Base-by-base conservation (phyloP, 2,797 vertebrate genomes). In the Botia almorhae region DNA sequence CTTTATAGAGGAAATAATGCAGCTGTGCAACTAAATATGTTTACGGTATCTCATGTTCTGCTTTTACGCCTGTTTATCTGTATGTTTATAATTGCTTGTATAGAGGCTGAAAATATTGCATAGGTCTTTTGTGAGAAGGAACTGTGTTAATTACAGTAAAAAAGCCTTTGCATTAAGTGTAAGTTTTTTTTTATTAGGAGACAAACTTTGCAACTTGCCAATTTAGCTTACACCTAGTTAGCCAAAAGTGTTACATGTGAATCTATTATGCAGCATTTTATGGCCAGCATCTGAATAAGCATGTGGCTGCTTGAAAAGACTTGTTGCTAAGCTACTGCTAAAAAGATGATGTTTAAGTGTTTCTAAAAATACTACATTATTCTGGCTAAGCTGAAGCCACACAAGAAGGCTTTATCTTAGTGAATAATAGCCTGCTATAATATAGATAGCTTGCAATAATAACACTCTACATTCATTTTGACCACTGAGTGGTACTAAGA, bases 271-370 rank as follows among this genome's bases (percentile, higher is more conserved):
- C 67, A 46, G 56, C 23, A 1, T 51, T 50, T 69, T 2, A n/a
- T 23, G 68, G 70, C 74, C 69, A 76, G 70, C 78, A 64, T 72
- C 71, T 63, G 56, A 60, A 13, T 39, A 26, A 11, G 69, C 58
- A 61, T 67, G 82, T 43, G 23, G 43, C 39, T 70, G 65, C 76
- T 23, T 58, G 19, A 21, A 55, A 61, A 71, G 85, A 86, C 84
- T 84, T 88, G 88, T 87, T 89, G 88, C 88, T 87, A 87, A 85
- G 86, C 83, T 89, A 81, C 74, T 81, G 83, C 56, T 78, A 81
- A 82, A 77, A 83, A 78, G 64, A 82, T 56, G 19, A 43, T 72
- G 70, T 64, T 81, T 81, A 82, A 87, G 82, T 85, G 80, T 87
- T 85, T 88, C 82, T 79, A 87, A 83, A 89, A 88, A 87, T 86